Conservation (phyloP, 2,797 vertebrate genomes). For the Notolepis coatsorum region DNA sequence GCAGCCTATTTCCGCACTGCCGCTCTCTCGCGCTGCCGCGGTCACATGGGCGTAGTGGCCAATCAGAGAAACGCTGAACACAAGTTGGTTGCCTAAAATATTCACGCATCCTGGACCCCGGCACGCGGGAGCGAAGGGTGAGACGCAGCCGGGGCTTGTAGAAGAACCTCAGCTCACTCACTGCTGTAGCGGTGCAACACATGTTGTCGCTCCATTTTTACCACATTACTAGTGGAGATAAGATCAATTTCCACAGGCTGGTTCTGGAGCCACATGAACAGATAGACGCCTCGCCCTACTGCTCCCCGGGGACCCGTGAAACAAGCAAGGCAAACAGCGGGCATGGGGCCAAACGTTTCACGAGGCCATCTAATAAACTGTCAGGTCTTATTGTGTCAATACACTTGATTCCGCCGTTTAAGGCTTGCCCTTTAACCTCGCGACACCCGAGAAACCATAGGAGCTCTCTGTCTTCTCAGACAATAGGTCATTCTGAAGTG, state of each 20-base stretch:
- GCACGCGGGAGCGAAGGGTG: constrained; percentile 87
- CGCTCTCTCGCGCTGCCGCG: no score
- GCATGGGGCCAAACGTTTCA: constrained; percentile 75
- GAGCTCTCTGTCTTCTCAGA: constrained; percentile 70
- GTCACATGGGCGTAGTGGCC: no score
- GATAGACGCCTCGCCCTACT: constrained; percentile 69
- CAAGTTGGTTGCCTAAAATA: no score
- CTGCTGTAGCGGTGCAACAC: constrained; percentile 25
- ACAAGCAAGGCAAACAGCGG: constrained; percentile 74
- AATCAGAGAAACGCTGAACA: no score
- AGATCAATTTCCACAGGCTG: constrained; percentile 68
- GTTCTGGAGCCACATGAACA: constrained; percentile 61
- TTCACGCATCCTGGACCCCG: no score
- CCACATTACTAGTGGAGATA: constrained; percentile 53
- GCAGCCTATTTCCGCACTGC: no score
- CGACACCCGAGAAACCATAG: constrained; percentile 62
- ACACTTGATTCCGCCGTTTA: constrained; percentile 84
- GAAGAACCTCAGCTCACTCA: background rate
- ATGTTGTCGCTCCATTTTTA: constrained; percentile 44
- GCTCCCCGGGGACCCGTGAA: constrained; percentile 72
- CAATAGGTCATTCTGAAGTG: constrained; percentile 77
- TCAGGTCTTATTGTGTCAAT: constrained; percentile 86
- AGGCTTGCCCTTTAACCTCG: constrained; percentile 81
- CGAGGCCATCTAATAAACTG: constrained; percentile 85
- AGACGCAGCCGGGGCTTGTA: constrained; percentile 44